A percentile compares a stretch with the other conserved stretches of the same genome.
These are phyloP conservation scores for Pristionchus arcanus DNA, from an alignment of 2,888 invertebrate species.

Conservation along the genomic window DNA sequence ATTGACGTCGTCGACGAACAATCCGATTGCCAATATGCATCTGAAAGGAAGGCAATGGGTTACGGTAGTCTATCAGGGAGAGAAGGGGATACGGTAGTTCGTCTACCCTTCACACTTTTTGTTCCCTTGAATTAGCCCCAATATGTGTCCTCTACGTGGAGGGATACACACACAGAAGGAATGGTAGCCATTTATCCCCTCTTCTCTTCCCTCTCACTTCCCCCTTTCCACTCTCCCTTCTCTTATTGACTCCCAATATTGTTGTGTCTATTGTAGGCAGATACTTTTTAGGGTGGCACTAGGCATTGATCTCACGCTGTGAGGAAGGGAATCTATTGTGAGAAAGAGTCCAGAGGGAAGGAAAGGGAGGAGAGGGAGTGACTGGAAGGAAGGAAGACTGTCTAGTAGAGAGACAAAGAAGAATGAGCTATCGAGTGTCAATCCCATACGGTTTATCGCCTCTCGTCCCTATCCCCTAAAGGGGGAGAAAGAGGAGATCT, in stretches of 20 bases:
- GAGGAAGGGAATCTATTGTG: not conserved
- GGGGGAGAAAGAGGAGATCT: not conserved
- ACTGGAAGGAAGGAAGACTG: not conserved
- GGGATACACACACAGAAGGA: slow-evolving; percentile 42
- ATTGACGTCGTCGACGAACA: slow-evolving; percentile 16
- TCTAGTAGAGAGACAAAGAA: slow-evolving; percentile 9
- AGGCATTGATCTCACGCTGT: slow-evolving; percentile 23
- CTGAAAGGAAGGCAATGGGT: not conserved
- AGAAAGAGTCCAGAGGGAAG: not conserved
- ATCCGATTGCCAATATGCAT: slow-evolving; percentile 54
- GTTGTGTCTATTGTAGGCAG: not conserved
- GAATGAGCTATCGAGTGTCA: slow-evolving; percentile 13
- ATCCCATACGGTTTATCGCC: slow-evolving; percentile 40
- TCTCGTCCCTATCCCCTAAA: slow-evolving; percentile 10
- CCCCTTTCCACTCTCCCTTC: not conserved
- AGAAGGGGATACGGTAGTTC: not conserved
- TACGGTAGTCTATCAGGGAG: not conserved
- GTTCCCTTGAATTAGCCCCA: not conserved
- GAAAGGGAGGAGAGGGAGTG: not conserved
- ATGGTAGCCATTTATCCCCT: slow-evolving; percentile 26
- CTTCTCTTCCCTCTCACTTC: slow-evolving; percentile 1
- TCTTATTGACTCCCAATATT: slow-evolving; percentile 32
- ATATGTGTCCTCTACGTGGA: slow-evolving; percentile 39
- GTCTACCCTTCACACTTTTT: slow-evolving; percentile 15
- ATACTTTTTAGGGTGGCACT: slow-evolving; percentile 42